Evolutionary conservation across 1,140 invertebrate species (phyloP), one percentile per base, ranked within the genome.

Genomic region (Schmidtea mediterranea): DNA sequence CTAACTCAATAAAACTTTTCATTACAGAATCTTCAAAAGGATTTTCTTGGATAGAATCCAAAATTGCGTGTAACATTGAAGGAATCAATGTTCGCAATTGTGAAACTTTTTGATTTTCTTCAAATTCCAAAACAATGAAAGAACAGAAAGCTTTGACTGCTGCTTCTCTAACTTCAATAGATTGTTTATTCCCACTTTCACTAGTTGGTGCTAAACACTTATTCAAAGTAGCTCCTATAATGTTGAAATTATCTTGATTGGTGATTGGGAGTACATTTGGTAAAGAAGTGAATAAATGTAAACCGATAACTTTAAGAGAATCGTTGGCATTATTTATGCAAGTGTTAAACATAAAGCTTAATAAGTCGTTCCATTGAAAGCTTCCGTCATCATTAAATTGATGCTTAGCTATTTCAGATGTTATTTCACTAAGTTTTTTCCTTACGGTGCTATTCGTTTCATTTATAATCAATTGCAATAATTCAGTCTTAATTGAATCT

Each of bases 321-420:
- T 78, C 67, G 57, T 77, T 73, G 24, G 75, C 69, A 52, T 79
- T 77, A 66, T 76, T 82, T 13, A 80, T 82, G 68, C 82, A 86
- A 6, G 10, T 32, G 59, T 84, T 78, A 68, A 92, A 95, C 57
- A 98, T 71, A 65, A 92, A 95, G 60, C 86, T 78, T 22, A 97
- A 70, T 60, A 95, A 81, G 61, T 94, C 87, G 21, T 82, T 82
- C 90, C 90, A 98, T 51, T 77, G 75, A 66, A 92, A 92, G 58
- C 82, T 84, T 22, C 83, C 83, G 62, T 89, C 81, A 55, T 94
- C 87, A 32, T 32, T 32, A 10, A 32, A 32, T 32, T 32, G 26
- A 32, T 32, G 26, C 10, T 32, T 32, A 63, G 95, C 87, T 24
- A 94, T 72, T 71, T 97, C 90, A 23, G 87, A 79, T 39, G 79